Evolutionary conservation across 1,140 invertebrate genomes (phyloP).

Genomic region (Arion vulgaris): DNA sequence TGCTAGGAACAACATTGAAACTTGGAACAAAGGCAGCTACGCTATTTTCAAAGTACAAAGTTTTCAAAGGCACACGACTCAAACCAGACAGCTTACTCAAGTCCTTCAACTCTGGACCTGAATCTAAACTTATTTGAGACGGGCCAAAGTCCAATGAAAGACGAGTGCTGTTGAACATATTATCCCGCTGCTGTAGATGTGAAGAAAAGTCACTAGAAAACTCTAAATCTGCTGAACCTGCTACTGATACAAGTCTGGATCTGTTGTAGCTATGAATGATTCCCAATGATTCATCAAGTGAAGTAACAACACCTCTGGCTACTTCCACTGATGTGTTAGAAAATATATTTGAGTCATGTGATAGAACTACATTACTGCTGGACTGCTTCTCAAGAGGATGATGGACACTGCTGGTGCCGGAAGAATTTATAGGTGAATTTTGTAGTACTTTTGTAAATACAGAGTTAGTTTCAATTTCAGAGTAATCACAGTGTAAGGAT

Average conservation of each 20-base stretch:
- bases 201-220: constrained; percentile 34
- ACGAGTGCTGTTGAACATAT: constrained; percentile 29
- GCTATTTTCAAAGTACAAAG: not conserved
- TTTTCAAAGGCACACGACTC: constrained; percentile 1
- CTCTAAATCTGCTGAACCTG: constrained; percentile 28
- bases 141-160: constrained; percentile 29
- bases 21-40: not conserved
- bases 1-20: constrained; percentile 32
- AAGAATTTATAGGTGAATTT: not conserved
- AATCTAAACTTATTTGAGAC: not conserved
- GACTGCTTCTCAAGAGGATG: not conserved
- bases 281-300: constrained; percentile 21
- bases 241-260: not conserved
- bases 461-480: not conserved
- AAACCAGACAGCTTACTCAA: constrained; percentile 29
- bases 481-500: not conserved
- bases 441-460: not conserved
- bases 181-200: constrained; percentile 10
- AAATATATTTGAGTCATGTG: not conserved
- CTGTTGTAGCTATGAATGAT: not conserved
- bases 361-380: not conserved
- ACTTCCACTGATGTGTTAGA: constrained; percentile 4
- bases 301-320: not conserved
- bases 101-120: constrained; percentile 32
- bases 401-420: not conserved